Evolutionary conservation across 2,797 vertebrate genomes (phyloP).

Genomic region (Sylvilagus floridanus): DNA sequence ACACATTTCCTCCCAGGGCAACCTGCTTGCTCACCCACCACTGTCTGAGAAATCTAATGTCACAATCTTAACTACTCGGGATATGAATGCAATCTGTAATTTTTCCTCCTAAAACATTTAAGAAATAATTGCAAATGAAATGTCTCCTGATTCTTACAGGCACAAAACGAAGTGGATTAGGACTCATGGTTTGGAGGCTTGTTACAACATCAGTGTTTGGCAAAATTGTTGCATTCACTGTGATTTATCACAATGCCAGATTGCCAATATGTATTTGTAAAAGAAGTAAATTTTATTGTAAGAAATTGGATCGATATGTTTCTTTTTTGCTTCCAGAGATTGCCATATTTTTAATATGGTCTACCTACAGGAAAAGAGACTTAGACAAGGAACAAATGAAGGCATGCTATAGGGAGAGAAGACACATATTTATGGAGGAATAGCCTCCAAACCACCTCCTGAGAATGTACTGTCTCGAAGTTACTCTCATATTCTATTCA

Average conservation of each 20-base stretch:
- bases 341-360: not conserved
- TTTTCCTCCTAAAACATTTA: constrained; percentile 33
- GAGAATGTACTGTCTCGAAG: not conserved
- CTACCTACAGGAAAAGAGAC: not conserved
- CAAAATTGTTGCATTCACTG: constrained; percentile 47
- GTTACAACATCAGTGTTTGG: not conserved
- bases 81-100: not conserved
- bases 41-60: not conserved
- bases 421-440: not conserved
- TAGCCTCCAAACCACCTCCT: not conserved
- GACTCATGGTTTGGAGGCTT: not conserved
- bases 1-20: not conserved
- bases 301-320: not conserved
- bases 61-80: not conserved
- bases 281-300: constrained; percentile 44
- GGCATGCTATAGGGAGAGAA: not conserved
- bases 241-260: not conserved
- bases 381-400: constrained; percentile 11
- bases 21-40: not conserved
- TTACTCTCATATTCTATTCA: constrained; percentile 27
- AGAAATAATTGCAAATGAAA: constrained; percentile 54
- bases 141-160: not conserved
- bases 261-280: not conserved
- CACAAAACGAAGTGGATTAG: not conserved
- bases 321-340: not conserved